These are phyloP conservation scores for Molanna angustata DNA, from an alignment of 2,888 invertebrate species.

Conservation along the genomic window DNA sequence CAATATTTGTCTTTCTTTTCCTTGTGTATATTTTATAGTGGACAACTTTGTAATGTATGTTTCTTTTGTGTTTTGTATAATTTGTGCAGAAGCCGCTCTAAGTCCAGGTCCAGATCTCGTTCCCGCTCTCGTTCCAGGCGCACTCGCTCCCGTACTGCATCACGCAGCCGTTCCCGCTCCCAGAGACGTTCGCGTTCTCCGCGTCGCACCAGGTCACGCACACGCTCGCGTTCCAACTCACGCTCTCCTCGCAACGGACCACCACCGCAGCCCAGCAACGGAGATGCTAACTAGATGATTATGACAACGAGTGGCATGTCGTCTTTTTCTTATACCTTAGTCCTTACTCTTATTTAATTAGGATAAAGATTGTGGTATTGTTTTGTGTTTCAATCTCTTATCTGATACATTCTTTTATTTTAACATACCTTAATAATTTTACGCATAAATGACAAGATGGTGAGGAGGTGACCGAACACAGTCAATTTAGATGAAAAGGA, in stretches of 20 bases:
- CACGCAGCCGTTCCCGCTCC: conserved; percentile 52
- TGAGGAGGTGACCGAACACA: too few species aligned
- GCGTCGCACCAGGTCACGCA: conserved; percentile 42
- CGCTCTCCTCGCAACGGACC: conserved; percentile 49
- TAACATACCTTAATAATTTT: too few species aligned
- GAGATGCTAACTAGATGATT: conserved; percentile 12
- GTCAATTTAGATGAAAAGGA: too few species aligned
- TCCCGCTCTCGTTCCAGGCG: conserved; percentile 64
- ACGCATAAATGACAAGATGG: too few species aligned
- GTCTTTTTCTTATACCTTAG: too few species aligned
- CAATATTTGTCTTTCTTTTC: too few species aligned
- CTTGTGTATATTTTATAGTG: too few species aligned
- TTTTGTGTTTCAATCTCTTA: too few species aligned
- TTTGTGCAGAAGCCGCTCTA: conserved; percentile 39
- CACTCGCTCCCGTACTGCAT: conserved; percentile 46
- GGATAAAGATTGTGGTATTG: too few species aligned
- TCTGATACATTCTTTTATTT: too few species aligned
- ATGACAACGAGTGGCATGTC: too few species aligned
- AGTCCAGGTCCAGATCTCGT: conserved; percentile 55
- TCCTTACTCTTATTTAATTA: too few species aligned
- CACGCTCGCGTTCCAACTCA: conserved; percentile 50
- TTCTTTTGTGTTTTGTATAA: neutral
- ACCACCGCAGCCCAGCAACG: conserved; percentile 27
- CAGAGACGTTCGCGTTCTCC: conserved; percentile 42
- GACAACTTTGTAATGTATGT: neutral